Percentiles rank a stretch among this genome's conserved stretches.
Evolutionary conservation across 2,113 vertebrate genomes (phyloP).

Genomic region (Myodes glareolus): DNA sequence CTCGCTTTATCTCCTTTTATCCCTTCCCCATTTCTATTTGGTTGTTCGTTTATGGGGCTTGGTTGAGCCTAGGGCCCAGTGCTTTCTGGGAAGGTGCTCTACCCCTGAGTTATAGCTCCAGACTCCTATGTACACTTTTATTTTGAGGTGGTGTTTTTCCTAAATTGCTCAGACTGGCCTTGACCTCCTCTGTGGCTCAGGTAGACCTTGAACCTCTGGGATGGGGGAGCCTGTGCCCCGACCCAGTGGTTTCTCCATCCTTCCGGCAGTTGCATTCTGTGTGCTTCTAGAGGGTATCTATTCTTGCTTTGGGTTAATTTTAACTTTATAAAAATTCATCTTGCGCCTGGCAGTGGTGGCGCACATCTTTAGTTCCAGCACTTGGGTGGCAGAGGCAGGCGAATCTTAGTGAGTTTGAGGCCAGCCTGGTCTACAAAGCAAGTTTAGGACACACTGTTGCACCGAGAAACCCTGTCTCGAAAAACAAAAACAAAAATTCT

Average conservation of each 20-base stretch:
- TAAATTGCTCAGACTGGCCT: neutral
- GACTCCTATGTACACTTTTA: neutral
- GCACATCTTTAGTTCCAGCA: too few species aligned
- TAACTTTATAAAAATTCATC: constrained; percentile 16
- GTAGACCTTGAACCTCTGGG: neutral
- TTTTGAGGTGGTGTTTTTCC: neutral
- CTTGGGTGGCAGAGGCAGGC: too few species aligned
- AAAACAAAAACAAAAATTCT: neutral
- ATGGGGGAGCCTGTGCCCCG: neutral
- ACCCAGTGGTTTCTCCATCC: neutral
- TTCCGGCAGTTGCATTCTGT: neutral
- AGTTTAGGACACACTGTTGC: too few species aligned
- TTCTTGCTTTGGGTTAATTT: constrained; percentile 19
- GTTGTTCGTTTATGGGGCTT: neutral
- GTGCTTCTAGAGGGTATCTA: neutral
- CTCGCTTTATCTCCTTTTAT: neutral
- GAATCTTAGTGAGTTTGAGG: too few species aligned
- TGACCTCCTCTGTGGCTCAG: neutral
- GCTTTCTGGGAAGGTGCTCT: too few species aligned
- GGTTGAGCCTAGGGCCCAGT: neutral
- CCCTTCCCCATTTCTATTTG: neutral
- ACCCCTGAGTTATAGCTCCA: neutral
- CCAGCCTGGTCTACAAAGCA: too few species aligned
- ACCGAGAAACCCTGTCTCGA: too few species aligned
- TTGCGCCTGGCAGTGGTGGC: neutral